phyloP scores from a whole-genome alignment of 2,113 vertebrate species.

The Eulacestoma nigropectus region DNA sequence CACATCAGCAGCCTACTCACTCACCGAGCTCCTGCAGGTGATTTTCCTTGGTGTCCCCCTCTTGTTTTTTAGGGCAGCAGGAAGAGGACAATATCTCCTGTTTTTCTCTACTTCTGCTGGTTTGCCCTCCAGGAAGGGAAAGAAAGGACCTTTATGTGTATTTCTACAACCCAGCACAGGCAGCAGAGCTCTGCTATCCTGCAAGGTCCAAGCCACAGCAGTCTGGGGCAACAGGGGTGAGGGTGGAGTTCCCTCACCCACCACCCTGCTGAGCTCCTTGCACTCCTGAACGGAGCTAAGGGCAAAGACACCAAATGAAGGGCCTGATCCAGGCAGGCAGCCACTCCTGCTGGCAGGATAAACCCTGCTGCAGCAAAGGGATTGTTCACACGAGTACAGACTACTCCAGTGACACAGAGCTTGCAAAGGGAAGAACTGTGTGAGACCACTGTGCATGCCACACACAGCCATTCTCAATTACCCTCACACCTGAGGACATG shows the following conservation, averaged over 20 bases:
- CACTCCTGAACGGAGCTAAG: neutral
- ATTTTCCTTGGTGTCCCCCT: accelerated
- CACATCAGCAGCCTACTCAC: neutral
- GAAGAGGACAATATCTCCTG: neutral
- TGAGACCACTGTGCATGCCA: accelerated
- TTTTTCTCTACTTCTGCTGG: neutral
- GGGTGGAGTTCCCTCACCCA: neutral
- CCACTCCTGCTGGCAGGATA: neutral
- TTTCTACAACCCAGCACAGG: neutral
- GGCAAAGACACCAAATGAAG: neutral
- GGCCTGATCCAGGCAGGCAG: neutral
- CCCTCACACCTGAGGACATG: neutral
- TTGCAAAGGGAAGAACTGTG: neutral
- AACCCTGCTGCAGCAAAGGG: neutral
- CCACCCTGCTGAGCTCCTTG: neutral
- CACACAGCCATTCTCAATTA: neutral
- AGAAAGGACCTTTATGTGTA: neutral
- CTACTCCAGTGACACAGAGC: neutral
- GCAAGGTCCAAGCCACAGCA: neutral
- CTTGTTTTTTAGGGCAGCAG: neutral
- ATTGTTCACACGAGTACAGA: neutral
- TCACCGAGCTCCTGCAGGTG: accelerated
- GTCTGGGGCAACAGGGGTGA: neutral
- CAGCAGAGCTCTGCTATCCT: neutral
- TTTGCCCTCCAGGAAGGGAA: neutral